A percentile compares a stretch with the other conserved stretches of the same genome.
These are phyloP conservation scores for Lithophane leautieri DNA, from an alignment of 2,888 invertebrate species.

Conservation along the genomic window DNA sequence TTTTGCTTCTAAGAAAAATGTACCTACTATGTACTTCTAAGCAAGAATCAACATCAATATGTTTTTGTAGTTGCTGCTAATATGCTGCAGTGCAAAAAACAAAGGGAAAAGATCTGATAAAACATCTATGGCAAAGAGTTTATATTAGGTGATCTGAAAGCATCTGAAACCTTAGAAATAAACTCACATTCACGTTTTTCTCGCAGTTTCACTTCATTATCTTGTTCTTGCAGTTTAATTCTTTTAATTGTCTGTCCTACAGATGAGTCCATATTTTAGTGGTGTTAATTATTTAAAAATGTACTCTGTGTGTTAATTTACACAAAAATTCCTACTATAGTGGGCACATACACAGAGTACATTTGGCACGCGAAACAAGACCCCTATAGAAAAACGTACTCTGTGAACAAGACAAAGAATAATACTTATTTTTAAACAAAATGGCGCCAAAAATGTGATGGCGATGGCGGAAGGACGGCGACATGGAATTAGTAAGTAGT, in stretches of 20 bases:
- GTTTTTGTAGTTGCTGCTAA: neutral
- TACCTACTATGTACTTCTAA: no score
- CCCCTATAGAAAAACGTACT: no score
- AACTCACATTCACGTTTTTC: constrained; percentile 84
- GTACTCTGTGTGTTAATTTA: no score
- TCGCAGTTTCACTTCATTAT: constrained; percentile 79
- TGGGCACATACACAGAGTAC: no score
- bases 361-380: no score
- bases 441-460: constrained; percentile 39
- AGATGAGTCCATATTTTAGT: constrained; percentile 75
- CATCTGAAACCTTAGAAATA: neutral
- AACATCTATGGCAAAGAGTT: no score
- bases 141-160: neutral
- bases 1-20: no score
- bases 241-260: constrained; percentile 80
- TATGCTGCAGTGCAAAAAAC: neutral
- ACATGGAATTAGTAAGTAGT: neutral
- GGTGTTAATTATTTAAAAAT: no score
- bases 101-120: neutral
- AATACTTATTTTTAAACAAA: neutral
- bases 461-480: no score
- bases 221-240: constrained; percentile 83
- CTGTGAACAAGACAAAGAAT: neutral
- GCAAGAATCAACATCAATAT: neutral
- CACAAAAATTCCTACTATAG: neutral